Conservation (phyloP, 2,797 vertebrate species). For the Heliangelus exortis region DNA sequence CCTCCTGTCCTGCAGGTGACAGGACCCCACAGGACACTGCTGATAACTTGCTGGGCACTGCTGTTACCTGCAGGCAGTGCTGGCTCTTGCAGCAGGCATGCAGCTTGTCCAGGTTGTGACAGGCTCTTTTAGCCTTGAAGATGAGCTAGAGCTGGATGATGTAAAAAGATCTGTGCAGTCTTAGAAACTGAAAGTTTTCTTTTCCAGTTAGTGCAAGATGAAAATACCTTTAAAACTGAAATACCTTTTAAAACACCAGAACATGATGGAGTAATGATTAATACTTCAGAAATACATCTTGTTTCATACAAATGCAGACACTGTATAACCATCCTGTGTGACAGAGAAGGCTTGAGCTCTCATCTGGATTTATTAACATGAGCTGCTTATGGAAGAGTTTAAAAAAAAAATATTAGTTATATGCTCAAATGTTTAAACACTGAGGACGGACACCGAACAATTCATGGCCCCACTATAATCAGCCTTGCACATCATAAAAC, state of each 20-base stretch:
- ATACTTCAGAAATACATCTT: not conserved
- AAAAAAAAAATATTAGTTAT: too few relatives aligned
- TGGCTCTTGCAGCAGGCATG: not conserved
- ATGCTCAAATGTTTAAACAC: constrained; percentile 11
- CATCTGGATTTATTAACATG: constrained; percentile 14
- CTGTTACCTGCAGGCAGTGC: constrained; percentile 19
- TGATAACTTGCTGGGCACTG: not conserved
- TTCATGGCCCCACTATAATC: not conserved
- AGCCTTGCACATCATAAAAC: constrained; percentile 1
- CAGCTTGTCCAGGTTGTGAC: not conserved
- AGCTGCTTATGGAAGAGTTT: not conserved
- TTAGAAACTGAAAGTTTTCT: not conserved
- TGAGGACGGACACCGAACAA: constrained; percentile 25
- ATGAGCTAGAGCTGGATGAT: fast-evolving
- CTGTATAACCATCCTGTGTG: not conserved
- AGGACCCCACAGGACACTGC: not conserved
- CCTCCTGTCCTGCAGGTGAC: not conserved
- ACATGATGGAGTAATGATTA: not conserved
- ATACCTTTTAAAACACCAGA: not conserved
- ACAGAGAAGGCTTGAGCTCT: not conserved
- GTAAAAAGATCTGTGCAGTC: not conserved
- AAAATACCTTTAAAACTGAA: too few relatives aligned
- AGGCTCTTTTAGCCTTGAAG: not conserved
- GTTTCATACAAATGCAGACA: not conserved
- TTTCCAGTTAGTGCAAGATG: not conserved